Evolutionary conservation across 2,888 invertebrate genomes (phyloP).

Genomic region (Dynastes tityus): DNA sequence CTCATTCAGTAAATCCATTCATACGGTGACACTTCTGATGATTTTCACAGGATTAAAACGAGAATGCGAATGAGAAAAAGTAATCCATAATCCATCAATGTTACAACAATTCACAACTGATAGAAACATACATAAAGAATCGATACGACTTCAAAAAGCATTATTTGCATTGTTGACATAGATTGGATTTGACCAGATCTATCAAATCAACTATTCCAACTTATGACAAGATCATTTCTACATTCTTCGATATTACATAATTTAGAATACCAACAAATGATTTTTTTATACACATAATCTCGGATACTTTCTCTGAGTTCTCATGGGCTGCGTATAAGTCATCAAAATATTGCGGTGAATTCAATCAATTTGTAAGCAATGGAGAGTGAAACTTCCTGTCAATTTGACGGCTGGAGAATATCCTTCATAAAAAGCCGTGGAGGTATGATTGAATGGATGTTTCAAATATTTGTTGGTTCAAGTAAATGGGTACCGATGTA

Average conservation of each 20-base stretch:
- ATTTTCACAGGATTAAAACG: no score
- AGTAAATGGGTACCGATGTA: constrained; percentile 9
- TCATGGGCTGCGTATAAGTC: not conserved
- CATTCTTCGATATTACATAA: constrained; percentile 14
- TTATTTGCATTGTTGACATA: constrained; percentile 1
- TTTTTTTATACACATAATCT: not conserved
- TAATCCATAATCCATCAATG: no score
- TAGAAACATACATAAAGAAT: no score
- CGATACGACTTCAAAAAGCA: not conserved
- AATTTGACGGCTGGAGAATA: constrained; percentile 6
- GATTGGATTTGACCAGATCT: constrained; percentile 13
- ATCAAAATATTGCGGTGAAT: constrained; percentile 17
- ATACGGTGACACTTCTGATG: no score
- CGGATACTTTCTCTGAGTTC: not conserved
- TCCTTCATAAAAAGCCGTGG: constrained; percentile 1
- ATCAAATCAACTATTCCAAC: constrained; percentile 9
- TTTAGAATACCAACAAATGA: constrained; percentile 1
- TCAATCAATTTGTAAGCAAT: constrained; percentile 21
- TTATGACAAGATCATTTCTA: constrained; percentile 28
- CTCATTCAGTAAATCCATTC: no score
- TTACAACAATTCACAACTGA: no score
- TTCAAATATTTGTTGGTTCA: constrained; percentile 6
- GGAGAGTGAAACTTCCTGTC: constrained; percentile 28
- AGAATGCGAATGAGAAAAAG: no score
- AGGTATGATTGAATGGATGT: not conserved